phyloP scores from a whole-genome alignment of 1,140 invertebrate species.

The Cyclina sinensis region DNA sequence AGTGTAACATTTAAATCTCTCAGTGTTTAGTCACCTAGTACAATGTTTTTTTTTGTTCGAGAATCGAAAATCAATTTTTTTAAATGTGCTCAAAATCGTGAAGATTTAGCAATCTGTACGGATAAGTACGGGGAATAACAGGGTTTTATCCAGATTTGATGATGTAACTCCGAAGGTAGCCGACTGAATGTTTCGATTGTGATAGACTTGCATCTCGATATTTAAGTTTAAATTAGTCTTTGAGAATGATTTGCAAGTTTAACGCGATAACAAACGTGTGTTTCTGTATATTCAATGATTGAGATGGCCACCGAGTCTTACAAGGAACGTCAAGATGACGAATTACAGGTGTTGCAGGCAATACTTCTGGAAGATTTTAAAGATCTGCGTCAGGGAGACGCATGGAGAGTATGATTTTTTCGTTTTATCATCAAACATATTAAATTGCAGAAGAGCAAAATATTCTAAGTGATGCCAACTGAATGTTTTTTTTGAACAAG shows the following conservation, averaged over 20 bases:
- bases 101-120: not conserved
- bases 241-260: not conserved
- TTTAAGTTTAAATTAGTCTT: not conserved
- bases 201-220: no score
- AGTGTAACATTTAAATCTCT: no score
- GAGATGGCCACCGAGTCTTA: constrained; percentile 69
- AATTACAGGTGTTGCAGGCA: constrained; percentile 92
- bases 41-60: no score
- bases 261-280: not conserved
- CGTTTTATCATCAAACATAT: no score
- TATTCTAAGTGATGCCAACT: no score
- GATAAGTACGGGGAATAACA: not conserved
- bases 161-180: constrained; percentile 1
- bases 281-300: not conserved
- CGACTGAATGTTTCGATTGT: no score
- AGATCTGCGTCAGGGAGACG: constrained; percentile 83
- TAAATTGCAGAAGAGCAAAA: no score
- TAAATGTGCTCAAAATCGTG: no score
- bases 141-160: not conserved
- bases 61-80: no score
- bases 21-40: no score
- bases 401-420: constrained; percentile 81
- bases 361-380: constrained; percentile 85
- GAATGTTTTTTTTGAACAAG: no score
- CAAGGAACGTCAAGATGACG: constrained; percentile 91